A percentile compares a stretch with the other conserved stretches of the same genome.
phyloP scores from a whole-genome alignment of 2,113 vertebrate genomes.

The Promerops cafer region DNA sequence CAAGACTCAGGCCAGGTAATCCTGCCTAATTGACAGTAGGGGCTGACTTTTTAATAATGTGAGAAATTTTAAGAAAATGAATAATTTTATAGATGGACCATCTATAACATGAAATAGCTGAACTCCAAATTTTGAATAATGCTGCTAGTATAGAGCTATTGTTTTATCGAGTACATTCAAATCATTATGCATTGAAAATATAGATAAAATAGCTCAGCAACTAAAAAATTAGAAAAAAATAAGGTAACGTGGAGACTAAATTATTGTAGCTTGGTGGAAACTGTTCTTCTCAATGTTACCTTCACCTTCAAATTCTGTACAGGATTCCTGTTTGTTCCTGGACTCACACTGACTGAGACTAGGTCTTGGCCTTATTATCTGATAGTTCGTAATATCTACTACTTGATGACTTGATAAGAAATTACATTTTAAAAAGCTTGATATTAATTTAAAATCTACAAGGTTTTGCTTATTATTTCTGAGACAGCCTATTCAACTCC shows the following conservation, averaged over 20 bases:
- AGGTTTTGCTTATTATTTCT: constrained; percentile 4
- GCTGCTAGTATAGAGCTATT: background rate
- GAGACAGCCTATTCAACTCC: background rate
- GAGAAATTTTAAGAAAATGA: background rate
- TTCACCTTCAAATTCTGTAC: background rate
- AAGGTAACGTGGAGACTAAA: background rate
- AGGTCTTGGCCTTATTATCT: constrained; percentile 41
- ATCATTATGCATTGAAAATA: background rate
- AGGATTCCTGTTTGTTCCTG: background rate
- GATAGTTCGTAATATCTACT: background rate
- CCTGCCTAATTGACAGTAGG: background rate
- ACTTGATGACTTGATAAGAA: constrained; percentile 43
- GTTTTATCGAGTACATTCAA: background rate
- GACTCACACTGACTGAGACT: background rate
- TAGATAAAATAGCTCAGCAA: background rate
- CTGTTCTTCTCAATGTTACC: background rate
- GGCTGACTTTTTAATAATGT: background rate
- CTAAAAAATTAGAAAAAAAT: background rate
- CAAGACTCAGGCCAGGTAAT: background rate
- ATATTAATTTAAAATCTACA: constrained; percentile 30
- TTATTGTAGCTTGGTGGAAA: background rate
- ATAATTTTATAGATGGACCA: background rate
- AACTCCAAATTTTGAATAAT: background rate
- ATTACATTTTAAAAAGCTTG: constrained; percentile 47
- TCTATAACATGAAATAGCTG: background rate